Evolutionary conservation across 2,113 vertebrate species (phyloP), one percentile per base, ranked within the genome.

Genomic region (Cebidichthys violaceus): DNA sequence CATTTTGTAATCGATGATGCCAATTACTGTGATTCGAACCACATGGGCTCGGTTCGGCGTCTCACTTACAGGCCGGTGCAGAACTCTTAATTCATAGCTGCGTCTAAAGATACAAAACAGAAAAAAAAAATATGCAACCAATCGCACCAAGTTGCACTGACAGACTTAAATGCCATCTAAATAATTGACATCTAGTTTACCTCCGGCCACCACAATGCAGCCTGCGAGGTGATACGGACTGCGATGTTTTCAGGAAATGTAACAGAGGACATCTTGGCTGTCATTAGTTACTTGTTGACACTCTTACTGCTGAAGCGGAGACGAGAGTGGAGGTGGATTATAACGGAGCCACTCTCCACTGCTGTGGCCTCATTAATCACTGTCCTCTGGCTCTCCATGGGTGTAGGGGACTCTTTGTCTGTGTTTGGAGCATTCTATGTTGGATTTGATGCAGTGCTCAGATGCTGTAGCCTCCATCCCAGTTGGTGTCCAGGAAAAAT

Each of bases 351-450:
- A 70, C 89, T 89, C 90, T 88, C 83, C 70, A 81, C 86, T 70
- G 86, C 88, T 89, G 89, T 82, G 88, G 84, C 90, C 92, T 92
- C 92, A 93, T 95, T 94, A 93, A 94, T 94, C 85, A 92, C 86
- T 93, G 92, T 94, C 92, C 90, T 70, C 85, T 77, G 27, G 22
- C 79, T 86, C 57, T 70, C 75, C 76, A 50, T 31, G 83, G 89
- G 77, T 81, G 87, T 79, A 72, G 81, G 60, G 81, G 81, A 78
- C 65, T 77, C 78, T 88, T 90, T 92, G 83, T 90, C 82, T 83
- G 7, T 77, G 88, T 89, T 82, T 72, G 84, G 76, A 89, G 84
- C 84, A 35, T 68, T 87, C 54, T 77, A 88, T 79, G 79, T 82
- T 78, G 66, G 76, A 47, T 83, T 77, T 29, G 90, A 87, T 82